phyloP scores from a whole-genome alignment of 2,888 invertebrate species.

The Cephalotes varians region DNA sequence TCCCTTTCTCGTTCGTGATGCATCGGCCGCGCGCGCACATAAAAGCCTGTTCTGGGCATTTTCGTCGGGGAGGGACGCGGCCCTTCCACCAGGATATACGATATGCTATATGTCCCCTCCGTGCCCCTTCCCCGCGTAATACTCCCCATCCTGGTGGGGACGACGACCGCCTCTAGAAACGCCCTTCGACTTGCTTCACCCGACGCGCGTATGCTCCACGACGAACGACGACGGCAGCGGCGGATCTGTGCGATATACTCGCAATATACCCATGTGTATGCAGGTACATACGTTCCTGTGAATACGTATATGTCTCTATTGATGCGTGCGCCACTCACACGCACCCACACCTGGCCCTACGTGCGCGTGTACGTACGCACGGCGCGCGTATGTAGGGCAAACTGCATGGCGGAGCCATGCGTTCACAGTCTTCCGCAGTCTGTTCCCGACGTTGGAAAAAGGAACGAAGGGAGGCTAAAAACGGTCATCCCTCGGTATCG shows the following conservation, averaged over 20 bases:
- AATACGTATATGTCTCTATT: background rate
- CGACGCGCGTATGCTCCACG: constrained; percentile 63
- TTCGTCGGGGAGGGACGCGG: constrained; percentile 65
- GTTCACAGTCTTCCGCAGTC: constrained; percentile 41
- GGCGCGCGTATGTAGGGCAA: constrained; percentile 32
- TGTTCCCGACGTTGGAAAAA: constrained; percentile 5
- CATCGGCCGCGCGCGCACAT: constrained; percentile 45
- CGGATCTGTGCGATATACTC: constrained; percentile 52
- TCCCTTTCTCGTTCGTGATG: constrained; percentile 23
- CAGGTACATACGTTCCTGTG: constrained; percentile 36
- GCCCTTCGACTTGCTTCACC: constrained; percentile 82
- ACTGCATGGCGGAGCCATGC: constrained; percentile 48
- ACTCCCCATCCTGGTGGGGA: constrained; percentile 78
- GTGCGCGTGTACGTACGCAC: background rate
- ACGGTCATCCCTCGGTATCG: constrained; percentile 21
- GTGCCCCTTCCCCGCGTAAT: constrained; percentile 60
- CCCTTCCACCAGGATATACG: constrained; percentile 68
- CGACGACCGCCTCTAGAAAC: constrained; percentile 85
- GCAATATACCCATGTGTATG: constrained; percentile 65
- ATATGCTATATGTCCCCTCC: constrained; percentile 59
- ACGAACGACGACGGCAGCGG: constrained; percentile 39
- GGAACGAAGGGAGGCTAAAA: constrained; percentile 17
- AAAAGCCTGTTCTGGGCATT: constrained; percentile 63
- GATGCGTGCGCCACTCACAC: constrained; percentile 24
- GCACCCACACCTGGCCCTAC: constrained; percentile 26